phyloP scores from a whole-genome alignment of 2,797 vertebrate species.

The Lutjanus argentimaculatus region DNA sequence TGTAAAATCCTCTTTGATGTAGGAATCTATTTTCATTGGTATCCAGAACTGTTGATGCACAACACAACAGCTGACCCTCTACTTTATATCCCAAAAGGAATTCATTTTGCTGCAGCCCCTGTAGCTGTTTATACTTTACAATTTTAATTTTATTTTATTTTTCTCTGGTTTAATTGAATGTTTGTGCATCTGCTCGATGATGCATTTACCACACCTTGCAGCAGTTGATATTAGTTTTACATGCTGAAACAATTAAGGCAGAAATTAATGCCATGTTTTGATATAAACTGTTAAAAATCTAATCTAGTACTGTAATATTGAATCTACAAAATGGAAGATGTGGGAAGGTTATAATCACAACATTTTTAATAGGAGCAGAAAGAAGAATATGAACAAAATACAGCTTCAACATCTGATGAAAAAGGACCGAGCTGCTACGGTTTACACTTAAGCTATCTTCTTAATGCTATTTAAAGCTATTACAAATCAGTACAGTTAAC shows the following conservation, averaged over 20 bases:
- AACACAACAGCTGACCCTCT: constrained; percentile 65
- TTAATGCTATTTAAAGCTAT: neutral
- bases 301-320: neutral
- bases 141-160: constrained; percentile 46
- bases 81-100: constrained; percentile 55
- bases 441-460: neutral
- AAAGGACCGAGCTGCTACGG: neutral
- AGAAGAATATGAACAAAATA: neutral
- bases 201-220: constrained; percentile 15
- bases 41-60: constrained; percentile 53
- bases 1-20: constrained; percentile 71
- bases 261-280: neutral
- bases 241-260: neutral
- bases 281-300: neutral
- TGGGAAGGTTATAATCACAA: neutral
- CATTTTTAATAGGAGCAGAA: neutral
- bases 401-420: constrained; percentile 3
- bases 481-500: neutral
- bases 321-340: neutral
- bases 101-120: constrained; percentile 51
- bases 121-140: constrained; percentile 53
- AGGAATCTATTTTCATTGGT: constrained; percentile 62
- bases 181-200: constrained; percentile 8
- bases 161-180: constrained; percentile 43
- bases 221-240: constrained; percentile 9